These are phyloP conservation scores for Euphonia xanthogaster DNA, from an alignment of 2,797 vertebrate species.

Conservation along the genomic window DNA sequence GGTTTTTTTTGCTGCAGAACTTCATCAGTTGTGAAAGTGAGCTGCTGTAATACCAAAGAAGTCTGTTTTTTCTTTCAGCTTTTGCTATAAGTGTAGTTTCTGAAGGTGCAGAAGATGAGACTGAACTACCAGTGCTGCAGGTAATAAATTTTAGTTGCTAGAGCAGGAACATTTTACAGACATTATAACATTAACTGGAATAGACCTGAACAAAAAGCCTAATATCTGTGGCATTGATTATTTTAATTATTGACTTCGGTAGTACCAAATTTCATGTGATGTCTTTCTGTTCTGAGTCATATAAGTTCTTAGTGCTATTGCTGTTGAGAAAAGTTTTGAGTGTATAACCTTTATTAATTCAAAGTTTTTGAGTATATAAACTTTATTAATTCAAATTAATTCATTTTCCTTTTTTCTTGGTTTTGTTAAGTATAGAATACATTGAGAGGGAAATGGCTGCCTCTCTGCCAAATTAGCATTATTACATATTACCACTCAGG, in stretches of 20 bases:
- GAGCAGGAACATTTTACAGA: background rate
- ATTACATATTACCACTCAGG: background rate
- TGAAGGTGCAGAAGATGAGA: slow-evolving; percentile 63
- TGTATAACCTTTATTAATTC: background rate
- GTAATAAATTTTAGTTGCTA: slow-evolving; percentile 60
- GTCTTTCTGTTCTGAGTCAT: background rate
- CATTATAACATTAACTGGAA: background rate
- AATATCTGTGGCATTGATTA: background rate
- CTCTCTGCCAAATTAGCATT: background rate
- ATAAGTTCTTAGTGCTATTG: background rate
- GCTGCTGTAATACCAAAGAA: slow-evolving; percentile 13
- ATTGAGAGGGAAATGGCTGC: background rate
- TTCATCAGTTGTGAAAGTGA: slow-evolving; percentile 17
- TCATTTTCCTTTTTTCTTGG: background rate
- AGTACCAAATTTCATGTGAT: background rate
- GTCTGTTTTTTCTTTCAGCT: slow-evolving; percentile 57
- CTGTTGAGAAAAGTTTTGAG: background rate
- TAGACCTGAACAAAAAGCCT: background rate
- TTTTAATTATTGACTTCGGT: background rate
- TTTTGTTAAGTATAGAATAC: background rate
- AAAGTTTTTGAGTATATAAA: background rate
- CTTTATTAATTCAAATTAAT: background rate
- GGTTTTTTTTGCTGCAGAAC: background rate
- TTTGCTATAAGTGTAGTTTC: slow-evolving; percentile 48
- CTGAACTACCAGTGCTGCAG: slow-evolving; percentile 48